These are phyloP conservation scores for Auanema freiburgensis DNA, from an alignment of 2,888 invertebrate species.

Conservation along the genomic window DNA sequence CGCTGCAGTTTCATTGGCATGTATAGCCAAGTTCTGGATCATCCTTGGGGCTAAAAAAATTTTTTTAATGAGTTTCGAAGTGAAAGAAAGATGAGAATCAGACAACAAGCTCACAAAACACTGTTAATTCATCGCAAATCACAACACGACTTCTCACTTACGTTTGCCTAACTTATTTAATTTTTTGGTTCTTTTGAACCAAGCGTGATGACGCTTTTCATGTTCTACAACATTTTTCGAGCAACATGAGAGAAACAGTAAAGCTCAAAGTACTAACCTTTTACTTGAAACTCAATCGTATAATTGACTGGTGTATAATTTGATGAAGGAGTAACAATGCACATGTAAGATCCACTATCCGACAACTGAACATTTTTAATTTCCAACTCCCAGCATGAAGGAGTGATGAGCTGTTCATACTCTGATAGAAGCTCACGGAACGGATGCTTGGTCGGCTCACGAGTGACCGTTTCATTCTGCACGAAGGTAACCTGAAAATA, in stretches of 20 bases:
- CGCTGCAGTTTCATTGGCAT: conserved; percentile 48
- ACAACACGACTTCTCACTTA: conserved; percentile 8
- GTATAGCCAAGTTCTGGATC: conserved; percentile 56
- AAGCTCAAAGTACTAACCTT: conserved; percentile 39
- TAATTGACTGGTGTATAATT: conserved; percentile 35
- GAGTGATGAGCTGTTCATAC: conserved; percentile 16
- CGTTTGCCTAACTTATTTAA: not conserved
- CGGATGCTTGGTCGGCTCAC: conserved; percentile 56
- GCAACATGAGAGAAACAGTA: not conserved
- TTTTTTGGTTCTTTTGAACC: conserved; percentile 16
- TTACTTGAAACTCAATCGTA: conserved; percentile 57
- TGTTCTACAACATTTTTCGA: conserved; percentile 13
- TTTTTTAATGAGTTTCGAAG: too few species aligned
- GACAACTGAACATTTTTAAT: conserved; percentile 56
- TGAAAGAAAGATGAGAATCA: too few species aligned
- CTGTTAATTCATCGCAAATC: not conserved
- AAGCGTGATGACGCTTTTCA: conserved; percentile 8
- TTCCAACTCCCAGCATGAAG: conserved; percentile 54
- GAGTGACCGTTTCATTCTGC: conserved; percentile 57
- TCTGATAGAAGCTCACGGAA: conserved; percentile 41
- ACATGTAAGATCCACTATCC: conserved; percentile 57
- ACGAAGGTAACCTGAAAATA: conserved; percentile 50
- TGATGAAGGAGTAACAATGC: conserved; percentile 36
- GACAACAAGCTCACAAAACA: not conserved
- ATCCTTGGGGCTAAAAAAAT: conserved; percentile 53